Base-by-base conservation (phyloP, 2,113 vertebrate species). In the Delphinus delphis region DNA sequence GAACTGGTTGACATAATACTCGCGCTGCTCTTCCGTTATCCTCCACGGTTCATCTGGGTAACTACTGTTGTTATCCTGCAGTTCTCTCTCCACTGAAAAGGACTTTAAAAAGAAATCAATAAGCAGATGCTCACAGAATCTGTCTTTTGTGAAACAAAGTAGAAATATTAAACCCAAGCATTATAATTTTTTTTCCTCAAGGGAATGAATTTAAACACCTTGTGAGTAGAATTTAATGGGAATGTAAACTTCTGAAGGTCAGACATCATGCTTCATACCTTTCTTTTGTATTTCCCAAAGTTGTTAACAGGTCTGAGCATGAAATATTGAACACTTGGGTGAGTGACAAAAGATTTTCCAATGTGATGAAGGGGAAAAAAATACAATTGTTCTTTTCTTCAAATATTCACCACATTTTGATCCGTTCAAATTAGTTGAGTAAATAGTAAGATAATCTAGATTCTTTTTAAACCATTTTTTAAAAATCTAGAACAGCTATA, bases 1-100 rank as follows among this genome's bases (percentile, higher is more conserved):
- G 98, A 99, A 99, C 98, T 99, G 99, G 94, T 99, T 99, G 28
- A 99, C 99, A 97, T 99, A 99, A 97, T 99, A 99, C 79, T 99
- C 99, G 74, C 99, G 98, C 98, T 99, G 99, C 98, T 99, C 99
- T 97, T 99, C 99, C 0, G 99, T 99, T 98, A 99, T 99, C 98
- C 99, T 99, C 99, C 99, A 99, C 97, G 99, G 99, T 97, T 99
- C 99, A 14, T 99, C 99, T 0, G 97, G 97, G 97, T 99, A 99
- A 97, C 98, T 99, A 38, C 70, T 96, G 20, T 67, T 95, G 77
- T 83, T 98, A 60, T 99, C 99, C 88, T 99, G 99, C 18, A 98
- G 97, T 93, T 99, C 99, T 96, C 97, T 98, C 97, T 99, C 99
- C 74, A 90, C 98, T 92, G 99, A 99, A 88, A 98, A 98, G 68